phyloP scores from a whole-genome alignment of 2,888 invertebrate species.

The Coronaproctus castanopsis region DNA sequence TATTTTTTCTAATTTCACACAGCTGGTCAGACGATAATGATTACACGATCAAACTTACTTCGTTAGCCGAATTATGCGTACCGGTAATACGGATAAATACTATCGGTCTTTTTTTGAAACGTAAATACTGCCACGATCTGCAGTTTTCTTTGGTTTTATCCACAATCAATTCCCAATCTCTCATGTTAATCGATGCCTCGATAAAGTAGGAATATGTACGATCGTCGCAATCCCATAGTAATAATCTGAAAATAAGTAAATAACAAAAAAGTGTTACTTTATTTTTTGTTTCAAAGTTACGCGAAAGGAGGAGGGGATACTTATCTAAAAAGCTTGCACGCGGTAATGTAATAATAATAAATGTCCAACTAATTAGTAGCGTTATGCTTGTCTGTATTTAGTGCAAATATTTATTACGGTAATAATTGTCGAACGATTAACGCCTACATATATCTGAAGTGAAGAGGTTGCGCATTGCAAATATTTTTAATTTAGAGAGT shows the following conservation, averaged over 20 bases:
- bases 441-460: no score
- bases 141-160: constrained; percentile 72
- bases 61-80: constrained; percentile 91
- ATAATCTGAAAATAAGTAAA: constrained; percentile 32
- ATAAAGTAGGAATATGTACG: constrained; percentile 89
- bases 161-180: constrained; percentile 77
- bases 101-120: constrained; percentile 63
- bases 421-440: no score
- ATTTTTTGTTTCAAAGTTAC: not conserved
- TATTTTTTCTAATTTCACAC: no score
- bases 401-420: no score
- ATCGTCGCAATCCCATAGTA: constrained; percentile 94
- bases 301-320: not conserved
- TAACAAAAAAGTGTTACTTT: not conserved
- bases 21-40: no score
- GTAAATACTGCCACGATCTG: constrained; percentile 84
- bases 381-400: no score
- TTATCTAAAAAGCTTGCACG: not conserved
- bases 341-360: not conserved
- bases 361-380: not conserved
- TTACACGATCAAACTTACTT: constrained; percentile 40
- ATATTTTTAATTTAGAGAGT: no score
- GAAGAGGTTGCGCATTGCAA: no score
- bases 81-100: constrained; percentile 90
- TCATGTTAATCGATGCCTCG: constrained; percentile 78